A percentile compares a stretch with the other conserved stretches of the same genome.
phyloP scores from a whole-genome alignment of 2,113 vertebrate genomes.

The Uria lomvia region DNA sequence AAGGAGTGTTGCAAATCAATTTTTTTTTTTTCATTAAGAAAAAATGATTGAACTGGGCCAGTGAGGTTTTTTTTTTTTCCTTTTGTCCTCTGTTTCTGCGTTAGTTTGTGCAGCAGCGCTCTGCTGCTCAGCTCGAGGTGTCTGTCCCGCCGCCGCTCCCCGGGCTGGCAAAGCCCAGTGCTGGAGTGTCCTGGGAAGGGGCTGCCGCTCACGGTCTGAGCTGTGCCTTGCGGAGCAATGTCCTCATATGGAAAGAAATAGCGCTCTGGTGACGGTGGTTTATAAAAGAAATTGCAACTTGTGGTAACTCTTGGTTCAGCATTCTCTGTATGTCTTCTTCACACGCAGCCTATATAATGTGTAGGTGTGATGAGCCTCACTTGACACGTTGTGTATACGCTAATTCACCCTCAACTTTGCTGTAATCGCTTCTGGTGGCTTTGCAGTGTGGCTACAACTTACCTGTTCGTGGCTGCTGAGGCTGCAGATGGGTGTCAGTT shows the following conservation, averaged over 20 bases:
- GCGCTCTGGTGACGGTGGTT: rapidly evolving
- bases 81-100: not conserved
- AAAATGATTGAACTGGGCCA: not conserved
- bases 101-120: not conserved
- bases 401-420: not conserved
- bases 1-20: not conserved
- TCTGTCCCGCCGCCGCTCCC: not conserved
- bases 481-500: not conserved
- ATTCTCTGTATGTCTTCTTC: rapidly evolving
- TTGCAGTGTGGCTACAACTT: not conserved
- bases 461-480: not conserved
- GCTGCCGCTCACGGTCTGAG: not conserved
- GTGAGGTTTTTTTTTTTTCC: not conserved
- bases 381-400: not conserved
- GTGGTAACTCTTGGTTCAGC: not conserved
- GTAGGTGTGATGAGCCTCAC: not conserved
- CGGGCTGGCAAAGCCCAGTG: rapidly evolving
- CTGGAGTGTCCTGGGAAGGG: not conserved
- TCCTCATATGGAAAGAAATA: not conserved
- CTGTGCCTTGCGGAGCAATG: not conserved
- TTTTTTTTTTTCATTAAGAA: not conserved
- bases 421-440: not conserved
- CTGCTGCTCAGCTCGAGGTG: not conserved
- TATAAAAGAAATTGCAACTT: not conserved
- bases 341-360: rapidly evolving